A percentile compares a stretch with the other conserved stretches of the same genome.
phyloP scores from a whole-genome alignment of 2,888 invertebrate species.

The Cryptosula pallasiana region DNA sequence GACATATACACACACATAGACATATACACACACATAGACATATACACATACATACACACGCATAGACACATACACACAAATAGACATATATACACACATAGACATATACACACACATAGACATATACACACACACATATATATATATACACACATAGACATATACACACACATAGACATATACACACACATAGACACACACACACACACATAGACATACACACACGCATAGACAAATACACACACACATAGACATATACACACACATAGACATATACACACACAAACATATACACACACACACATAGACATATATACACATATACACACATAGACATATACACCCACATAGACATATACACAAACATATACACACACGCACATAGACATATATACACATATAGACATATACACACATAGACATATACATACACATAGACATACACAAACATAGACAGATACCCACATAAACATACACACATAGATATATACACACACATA shows the following conservation, averaged over 20 bases:
- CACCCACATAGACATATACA: no score
- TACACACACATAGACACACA: neutral
- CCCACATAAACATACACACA: no score
- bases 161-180: neutral
- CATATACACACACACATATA: neutral
- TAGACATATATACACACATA: neutral
- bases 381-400: no score
- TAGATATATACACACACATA: no score
- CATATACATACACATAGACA: no score
- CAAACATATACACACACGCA: no score
- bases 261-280: neutral
- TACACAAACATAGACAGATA: no score
- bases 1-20: neutral
- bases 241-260: neutral
- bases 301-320: no score
- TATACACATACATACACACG: neutral
- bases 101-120: neutral
- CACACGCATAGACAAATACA: neutral
- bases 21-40: neutral
- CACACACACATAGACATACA: neutral
- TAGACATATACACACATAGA: no score
- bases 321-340: no score
- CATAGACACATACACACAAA: neutral
- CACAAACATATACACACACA: neutral
- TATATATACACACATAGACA: neutral